Percentiles rank a stretch among this genome's conserved stretches.
phyloP scores from a whole-genome alignment of 2,113 vertebrate genomes.

The Lamprotornis superbus region DNA sequence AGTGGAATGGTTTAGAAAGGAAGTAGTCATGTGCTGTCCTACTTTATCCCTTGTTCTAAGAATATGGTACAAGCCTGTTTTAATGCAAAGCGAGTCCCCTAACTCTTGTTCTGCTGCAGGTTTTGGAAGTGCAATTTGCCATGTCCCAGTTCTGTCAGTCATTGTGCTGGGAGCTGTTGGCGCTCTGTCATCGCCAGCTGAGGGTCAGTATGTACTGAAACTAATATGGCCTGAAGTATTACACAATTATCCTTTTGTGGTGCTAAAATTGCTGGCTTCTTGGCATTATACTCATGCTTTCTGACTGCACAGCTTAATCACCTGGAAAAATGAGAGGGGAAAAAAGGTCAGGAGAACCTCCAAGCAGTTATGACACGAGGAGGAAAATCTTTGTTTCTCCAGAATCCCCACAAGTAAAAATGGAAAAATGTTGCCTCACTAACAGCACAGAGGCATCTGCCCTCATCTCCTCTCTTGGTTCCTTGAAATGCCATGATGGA shows the following conservation, averaged over 20 bases:
- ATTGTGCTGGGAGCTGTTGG: conserved; percentile 18
- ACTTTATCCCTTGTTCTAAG: neutral
- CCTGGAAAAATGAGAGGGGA: neutral
- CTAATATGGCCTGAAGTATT: neutral
- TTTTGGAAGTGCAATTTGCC: conserved; percentile 3
- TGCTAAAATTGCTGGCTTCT: conserved; percentile 9
- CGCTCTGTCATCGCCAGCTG: neutral
- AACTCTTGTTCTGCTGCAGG: neutral
- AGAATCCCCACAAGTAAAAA: neutral
- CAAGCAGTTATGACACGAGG: neutral
- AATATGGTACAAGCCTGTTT: neutral
- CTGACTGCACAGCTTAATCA: conserved; percentile 3
- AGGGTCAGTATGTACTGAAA: neutral
- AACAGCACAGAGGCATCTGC: neutral
- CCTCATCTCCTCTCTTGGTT: neutral
- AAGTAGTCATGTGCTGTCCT: neutral
- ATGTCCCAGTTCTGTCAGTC: conserved; percentile 60
- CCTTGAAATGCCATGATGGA: neutral
- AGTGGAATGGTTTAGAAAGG: neutral
- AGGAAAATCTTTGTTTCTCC: neutral
- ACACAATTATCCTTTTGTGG: neutral
- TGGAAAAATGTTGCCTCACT: neutral
- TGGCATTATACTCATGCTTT: neutral
- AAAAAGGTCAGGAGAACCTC: neutral
- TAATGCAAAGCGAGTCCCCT: neutral